Conservation (phyloP, 2,888 invertebrate species). For the Chirona hameri region DNA sequence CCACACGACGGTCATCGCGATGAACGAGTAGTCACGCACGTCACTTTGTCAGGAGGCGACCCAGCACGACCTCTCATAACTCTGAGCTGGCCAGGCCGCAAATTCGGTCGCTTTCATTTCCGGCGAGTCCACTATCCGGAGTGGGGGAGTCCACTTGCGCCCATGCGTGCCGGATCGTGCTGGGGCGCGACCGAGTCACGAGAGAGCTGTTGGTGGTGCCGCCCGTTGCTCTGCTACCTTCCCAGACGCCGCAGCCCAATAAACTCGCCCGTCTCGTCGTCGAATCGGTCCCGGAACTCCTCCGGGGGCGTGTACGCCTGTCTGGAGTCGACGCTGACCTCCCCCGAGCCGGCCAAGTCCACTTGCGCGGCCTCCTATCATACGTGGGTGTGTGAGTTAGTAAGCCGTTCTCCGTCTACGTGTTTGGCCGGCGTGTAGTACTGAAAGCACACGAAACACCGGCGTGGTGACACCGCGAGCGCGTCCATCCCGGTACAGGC, state of each 20-base stretch:
- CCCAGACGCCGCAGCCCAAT: background rate
- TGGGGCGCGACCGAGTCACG: background rate
- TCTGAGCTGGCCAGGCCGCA: background rate
- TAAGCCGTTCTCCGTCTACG: background rate
- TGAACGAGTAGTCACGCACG: no score
- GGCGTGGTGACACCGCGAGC: background rate
- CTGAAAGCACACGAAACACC: constrained; percentile 8
- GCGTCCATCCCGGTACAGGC: background rate
- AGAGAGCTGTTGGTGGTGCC: background rate
- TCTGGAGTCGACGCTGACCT: background rate
- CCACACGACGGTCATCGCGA: no score
- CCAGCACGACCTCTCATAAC: background rate
- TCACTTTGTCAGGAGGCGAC: no score
- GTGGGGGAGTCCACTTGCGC: background rate
- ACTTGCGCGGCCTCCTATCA: background rate
- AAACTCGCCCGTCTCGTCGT: background rate
- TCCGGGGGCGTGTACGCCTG: background rate
- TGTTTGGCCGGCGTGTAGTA: constrained; percentile 2
- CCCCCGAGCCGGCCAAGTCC: background rate
- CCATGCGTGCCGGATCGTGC: background rate
- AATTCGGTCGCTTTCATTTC: background rate
- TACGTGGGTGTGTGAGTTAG: constrained; percentile 26
- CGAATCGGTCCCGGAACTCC: constrained; percentile 9
- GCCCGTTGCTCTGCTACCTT: background rate
- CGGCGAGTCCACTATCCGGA: background rate